Percentiles rank a stretch among this genome's conserved stretches.
phyloP scores from a whole-genome alignment of 1,140 invertebrate genomes.

The Trichonephila clavata region DNA sequence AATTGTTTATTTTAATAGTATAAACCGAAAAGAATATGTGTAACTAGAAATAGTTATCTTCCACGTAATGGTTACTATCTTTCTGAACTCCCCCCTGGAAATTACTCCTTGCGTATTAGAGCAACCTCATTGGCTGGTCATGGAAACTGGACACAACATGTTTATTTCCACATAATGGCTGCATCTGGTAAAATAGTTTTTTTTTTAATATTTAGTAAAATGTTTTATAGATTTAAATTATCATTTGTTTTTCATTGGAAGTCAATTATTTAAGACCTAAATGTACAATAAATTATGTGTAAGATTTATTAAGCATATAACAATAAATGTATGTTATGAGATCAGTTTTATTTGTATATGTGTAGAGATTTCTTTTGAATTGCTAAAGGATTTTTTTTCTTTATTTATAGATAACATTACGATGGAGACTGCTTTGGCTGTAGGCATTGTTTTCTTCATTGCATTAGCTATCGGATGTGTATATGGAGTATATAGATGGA shows the following conservation, averaged over 20 bases:
- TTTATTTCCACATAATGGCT: constrained; percentile 85
- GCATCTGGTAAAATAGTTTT: background rate
- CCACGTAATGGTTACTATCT: constrained; percentile 80
- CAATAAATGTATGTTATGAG: no score
- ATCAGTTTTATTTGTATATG: no score
- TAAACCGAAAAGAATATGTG: constrained; percentile 82
- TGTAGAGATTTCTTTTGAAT: no score
- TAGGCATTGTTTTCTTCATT: constrained; percentile 35
- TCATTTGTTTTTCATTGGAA: background rate
- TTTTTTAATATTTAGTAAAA: no score
- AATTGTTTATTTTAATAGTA: background rate
- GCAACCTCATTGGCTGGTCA: constrained; percentile 90
- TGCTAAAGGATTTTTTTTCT: no score
- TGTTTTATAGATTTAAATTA: background rate
- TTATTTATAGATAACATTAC: constrained; percentile 30
- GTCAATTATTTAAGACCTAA: no score
- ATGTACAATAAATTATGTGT: no score
- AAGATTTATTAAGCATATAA: no score
- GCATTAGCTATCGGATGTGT: background rate
- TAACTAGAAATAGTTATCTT: constrained; percentile 82
- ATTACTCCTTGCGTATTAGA: constrained; percentile 89
- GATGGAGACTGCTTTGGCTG: constrained; percentile 10
- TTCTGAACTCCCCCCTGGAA: constrained; percentile 87
- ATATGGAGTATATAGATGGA: constrained; percentile 64
- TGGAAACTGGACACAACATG: constrained; percentile 86